Percentiles rank a stretch among this genome's conserved stretches.
Conservation (phyloP, 64 coral and sea anemone genomes). For the Stylophora pistillata region DNA sequence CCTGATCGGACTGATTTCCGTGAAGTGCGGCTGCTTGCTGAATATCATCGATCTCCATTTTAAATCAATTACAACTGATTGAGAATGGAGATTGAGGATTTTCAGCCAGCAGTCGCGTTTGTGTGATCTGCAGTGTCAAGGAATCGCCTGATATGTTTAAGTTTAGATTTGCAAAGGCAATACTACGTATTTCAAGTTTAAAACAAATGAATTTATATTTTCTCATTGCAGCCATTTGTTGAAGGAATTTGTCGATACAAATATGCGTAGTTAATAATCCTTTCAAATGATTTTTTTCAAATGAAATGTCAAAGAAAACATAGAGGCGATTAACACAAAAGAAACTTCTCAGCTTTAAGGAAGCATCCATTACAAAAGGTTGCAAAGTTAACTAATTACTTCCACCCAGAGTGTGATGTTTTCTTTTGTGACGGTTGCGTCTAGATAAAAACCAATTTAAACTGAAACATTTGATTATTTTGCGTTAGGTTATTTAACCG, state of each 20-base stretch:
- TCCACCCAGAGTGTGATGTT: slow-evolving; percentile 4
- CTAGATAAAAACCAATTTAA: background rate
- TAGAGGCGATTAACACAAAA: background rate
- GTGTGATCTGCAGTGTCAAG: background rate
- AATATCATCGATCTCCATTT: background rate
- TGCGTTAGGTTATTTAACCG: background rate
- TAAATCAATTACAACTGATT: too few species aligned
- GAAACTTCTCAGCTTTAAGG: background rate
- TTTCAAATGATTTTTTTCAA: slow-evolving; percentile 1
- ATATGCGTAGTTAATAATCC: background rate
- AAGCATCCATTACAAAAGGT: background rate
- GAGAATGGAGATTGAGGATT: background rate
- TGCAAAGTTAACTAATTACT: background rate
- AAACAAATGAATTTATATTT: background rate
- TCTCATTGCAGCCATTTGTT: background rate
- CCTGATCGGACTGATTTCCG: too few species aligned
- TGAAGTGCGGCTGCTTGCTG: background rate
- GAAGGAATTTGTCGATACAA: background rate
- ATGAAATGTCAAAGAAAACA: background rate
- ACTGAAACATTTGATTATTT: background rate
- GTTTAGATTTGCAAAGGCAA: too few species aligned
- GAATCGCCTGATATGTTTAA: background rate
- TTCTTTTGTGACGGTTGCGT: background rate
- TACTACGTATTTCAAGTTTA: background rate
- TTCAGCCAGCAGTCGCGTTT: background rate